Evolutionary conservation across 2,797 vertebrate genomes (phyloP), one percentile per base, ranked within the genome.

Genomic region (Intellagama lesueurii): DNA sequence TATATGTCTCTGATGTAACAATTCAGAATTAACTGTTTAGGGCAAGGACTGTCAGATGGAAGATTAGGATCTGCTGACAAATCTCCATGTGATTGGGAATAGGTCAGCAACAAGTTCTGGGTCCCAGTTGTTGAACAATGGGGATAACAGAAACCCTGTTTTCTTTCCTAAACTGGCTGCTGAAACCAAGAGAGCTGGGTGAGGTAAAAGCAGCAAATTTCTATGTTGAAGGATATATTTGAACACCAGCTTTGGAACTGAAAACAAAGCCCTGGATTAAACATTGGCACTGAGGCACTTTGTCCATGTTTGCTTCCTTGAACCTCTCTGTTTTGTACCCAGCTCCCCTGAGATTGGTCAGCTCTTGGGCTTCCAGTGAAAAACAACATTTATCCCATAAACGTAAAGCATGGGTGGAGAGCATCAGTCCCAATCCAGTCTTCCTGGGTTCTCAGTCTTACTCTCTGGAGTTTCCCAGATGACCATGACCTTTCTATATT

Each of bases 21-120:
- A 92, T 93, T 92, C 90, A 92, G 88, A 95, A 87, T 72, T 92
- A 94, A 91, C 78, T 87, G 86, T 91, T 28, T 90, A 88, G 77
- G 87, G 44, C 11, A 44, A 9, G 30, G 35, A 2, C 19, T 28
- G 35, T 22, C 73, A 85, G 35, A 47, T 66, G 5, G 35, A 76
- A 77, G 64, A 77, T 28, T 40, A 8, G 73, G 40, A 85, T 76
- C 35, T 76, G 40, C 35, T 44, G 28, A 17, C 30, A 85, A 73
- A 49, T 77, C 69, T 24, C 82, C 22, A 73, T 26, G 3, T 24
- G 7, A 81, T 35, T 56, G n/a, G 49, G 28, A 52, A 6, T 17
- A 80, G 30, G n/a, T 80, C 6, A 19, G 49, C 49, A 80, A 64
- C 4, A 19, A 17, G 60, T 64, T 22, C 60, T 40, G 60, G 14